Evolutionary conservation across 2,797 vertebrate species (phyloP), one percentile per base, ranked within the genome.

Genomic region (Limosa lapponica): DNA sequence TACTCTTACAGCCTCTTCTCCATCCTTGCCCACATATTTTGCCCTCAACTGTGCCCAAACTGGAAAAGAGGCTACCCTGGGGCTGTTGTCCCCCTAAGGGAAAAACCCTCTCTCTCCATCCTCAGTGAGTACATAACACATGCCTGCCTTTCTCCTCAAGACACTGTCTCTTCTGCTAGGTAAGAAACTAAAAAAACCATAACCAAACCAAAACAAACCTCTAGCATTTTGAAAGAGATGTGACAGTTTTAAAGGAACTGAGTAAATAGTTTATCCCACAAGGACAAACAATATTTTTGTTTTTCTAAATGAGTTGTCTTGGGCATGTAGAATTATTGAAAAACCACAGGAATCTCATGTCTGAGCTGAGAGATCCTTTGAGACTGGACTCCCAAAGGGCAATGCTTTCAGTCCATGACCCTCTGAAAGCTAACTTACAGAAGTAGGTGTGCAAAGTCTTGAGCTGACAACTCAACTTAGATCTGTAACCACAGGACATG

Each of bases 291-390:
- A 79, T 81, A 69, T 82, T 94, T 84, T 93, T 91, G 58, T 92
- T 96, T 96, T 81, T 93, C 39, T 91, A 95, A 94, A 93, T 82
- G 87, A 46, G 16, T 69, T 89, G 61, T 94, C 70, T 95, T 71
- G 70, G 58, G 32, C 72, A 52, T 58, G 61, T 41, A 89, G 54
- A 83, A 90, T 92, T 93, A 59, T 72, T 91, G 78, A 79, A 96
- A 95, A 96, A 91, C 28, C 96, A 95, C 86, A 87, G 78, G 87
- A 95, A 96, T 80, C 39, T 86, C 34, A n/a, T 92, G 70, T 81
- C 65, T 95, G 90, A 93, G 49, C 71, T 82, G 69, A 81, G 54
- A 86, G 36, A 81, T 90, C 46, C 69, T 92, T 78, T 92, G 87
- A 58, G 86, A 91, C 54, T 77, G 64, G 82, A 77, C 64, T 95